Conservation (phyloP, 2,888 invertebrate genomes). For the Polymixis flavicincta region DNA sequence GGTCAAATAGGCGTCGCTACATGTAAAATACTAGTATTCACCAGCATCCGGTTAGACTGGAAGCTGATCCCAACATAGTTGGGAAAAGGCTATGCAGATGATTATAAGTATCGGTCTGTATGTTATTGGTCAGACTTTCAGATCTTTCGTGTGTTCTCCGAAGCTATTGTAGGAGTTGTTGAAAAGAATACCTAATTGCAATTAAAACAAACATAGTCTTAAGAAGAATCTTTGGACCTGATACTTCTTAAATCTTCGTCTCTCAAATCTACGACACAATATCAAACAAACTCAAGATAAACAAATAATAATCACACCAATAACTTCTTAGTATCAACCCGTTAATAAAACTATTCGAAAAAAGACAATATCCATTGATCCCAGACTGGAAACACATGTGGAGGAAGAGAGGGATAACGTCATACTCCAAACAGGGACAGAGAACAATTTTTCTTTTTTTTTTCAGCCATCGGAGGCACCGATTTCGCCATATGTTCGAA, state of each 20-base stretch:
- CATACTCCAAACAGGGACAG: conserved; percentile 69
- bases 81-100: too few relatives aligned
- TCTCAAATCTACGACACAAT: conserved; percentile 14
- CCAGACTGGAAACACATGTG: conserved; percentile 85
- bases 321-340: conserved; percentile 72
- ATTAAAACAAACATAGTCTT: background rate
- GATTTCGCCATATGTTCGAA: conserved; percentile 84
- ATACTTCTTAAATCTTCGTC: background rate
- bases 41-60: too few relatives aligned
- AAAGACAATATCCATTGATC: conserved; percentile 83
- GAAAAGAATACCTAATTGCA: too few relatives aligned
- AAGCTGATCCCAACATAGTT: too few relatives aligned
- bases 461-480: conserved; percentile 75
- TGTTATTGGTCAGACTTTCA: background rate
- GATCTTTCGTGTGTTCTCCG: too few relatives aligned
- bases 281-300: conserved; percentile 30
- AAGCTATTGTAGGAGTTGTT: background rate
- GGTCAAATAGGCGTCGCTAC: too few relatives aligned
- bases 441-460: conserved; percentile 71
- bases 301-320: conserved; percentile 60
- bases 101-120: background rate
- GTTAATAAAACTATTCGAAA: conserved; percentile 73
- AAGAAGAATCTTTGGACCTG: background rate
- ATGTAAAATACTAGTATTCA: too few relatives aligned
- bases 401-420: conserved; percentile 68